Percentiles rank a stretch among this genome's conserved stretches.
phyloP scores from a whole-genome alignment of 2,797 vertebrate genomes.

The Sebastiscus tertius region DNA sequence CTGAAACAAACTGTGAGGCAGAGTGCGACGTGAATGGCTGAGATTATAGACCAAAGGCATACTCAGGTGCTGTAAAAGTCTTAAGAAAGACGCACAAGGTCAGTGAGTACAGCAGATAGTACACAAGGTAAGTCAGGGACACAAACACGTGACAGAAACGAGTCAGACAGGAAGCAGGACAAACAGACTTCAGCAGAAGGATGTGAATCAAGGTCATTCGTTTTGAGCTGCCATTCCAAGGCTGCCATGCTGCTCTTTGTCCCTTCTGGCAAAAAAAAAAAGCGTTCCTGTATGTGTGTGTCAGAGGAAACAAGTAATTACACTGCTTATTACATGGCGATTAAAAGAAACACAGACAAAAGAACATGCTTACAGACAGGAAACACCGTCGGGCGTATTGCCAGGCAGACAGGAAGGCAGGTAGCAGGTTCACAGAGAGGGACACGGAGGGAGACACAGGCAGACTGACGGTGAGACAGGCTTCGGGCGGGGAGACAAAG shows the following conservation, averaged over 20 bases:
- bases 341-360: conserved; percentile 10
- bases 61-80: conserved; percentile 4
- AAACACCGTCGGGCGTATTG: neutral
- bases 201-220: conserved; percentile 39
- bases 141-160: neutral
- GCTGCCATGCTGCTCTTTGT: conserved; percentile 11
- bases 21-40: neutral
- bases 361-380: conserved; percentile 10
- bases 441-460: conserved; percentile 33
- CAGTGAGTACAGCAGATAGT: conserved; percentile 26
- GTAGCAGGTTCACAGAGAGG: conserved; percentile 13
- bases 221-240: conserved; percentile 26
- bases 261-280: conserved; percentile 7
- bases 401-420: conserved; percentile 20
- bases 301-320: conserved; percentile 21
- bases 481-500: conserved; percentile 62
- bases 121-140: conserved; percentile 15
- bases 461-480: conserved; percentile 56
- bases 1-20: neutral
- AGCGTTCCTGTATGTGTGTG: neutral
- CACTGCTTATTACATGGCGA: neutral
- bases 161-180: conserved; percentile 26
- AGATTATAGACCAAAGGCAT: neutral
- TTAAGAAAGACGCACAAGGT: neutral
- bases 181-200: conserved; percentile 31